phyloP scores from a whole-genome alignment of 2,113 vertebrate genomes.

The Limanda limanda region DNA sequence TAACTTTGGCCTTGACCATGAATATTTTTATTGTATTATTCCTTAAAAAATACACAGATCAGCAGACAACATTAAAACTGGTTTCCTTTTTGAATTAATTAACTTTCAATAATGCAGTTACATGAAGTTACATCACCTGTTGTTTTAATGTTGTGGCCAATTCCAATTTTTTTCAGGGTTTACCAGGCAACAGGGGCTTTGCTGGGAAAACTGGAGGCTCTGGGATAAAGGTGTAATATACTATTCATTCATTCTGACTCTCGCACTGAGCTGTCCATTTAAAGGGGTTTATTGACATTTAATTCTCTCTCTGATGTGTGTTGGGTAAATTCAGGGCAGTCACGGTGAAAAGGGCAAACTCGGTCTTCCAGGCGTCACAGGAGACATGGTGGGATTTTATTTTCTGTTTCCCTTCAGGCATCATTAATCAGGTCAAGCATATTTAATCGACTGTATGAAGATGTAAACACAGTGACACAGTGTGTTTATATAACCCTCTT shows the following conservation, averaged over 20 bases:
- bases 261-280: background rate
- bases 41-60: too few species aligned
- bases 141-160: too few species aligned
- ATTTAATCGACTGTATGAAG: background rate
- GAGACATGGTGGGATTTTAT: constrained; percentile 57
- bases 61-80: too few species aligned
- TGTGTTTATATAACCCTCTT: constrained; percentile 11
- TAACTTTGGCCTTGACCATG: background rate
- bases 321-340: constrained; percentile 69
- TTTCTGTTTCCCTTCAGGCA: background rate
- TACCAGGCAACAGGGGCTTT: constrained; percentile 69
- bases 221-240: constrained; percentile 76
- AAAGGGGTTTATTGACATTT: background rate
- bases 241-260: constrained; percentile 1
- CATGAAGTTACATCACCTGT: too few species aligned
- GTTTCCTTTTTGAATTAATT: too few species aligned
- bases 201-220: constrained; percentile 65
- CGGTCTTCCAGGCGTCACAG: constrained; percentile 65
- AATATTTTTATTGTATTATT: too few species aligned
- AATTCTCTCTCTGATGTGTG: constrained; percentile 18
- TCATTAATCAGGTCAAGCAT: background rate
- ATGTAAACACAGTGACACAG: constrained; percentile 8
- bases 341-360: constrained; percentile 62
- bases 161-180: constrained; percentile 60
- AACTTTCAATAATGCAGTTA: too few species aligned